phyloP scores from a whole-genome alignment of 2,888 invertebrate genomes.

The Drosophila neutralis region DNA sequence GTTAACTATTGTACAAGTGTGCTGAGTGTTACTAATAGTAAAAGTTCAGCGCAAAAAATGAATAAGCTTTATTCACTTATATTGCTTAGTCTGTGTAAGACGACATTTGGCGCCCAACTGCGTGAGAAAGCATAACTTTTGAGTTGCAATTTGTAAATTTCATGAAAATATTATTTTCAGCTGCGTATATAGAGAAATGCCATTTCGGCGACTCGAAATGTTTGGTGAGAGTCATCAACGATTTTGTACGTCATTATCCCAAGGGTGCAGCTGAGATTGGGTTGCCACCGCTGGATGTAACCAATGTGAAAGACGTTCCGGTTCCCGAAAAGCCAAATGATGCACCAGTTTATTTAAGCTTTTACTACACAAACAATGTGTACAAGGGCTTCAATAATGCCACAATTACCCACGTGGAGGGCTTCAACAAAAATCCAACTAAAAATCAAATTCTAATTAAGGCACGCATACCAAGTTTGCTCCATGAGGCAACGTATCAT shows the following conservation, averaged over 20 bases:
- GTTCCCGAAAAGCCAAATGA: conserved; percentile 6
- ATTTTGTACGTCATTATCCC: conserved; percentile 42
- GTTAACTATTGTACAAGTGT: not conserved
- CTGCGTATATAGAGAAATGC: conserved; percentile 56
- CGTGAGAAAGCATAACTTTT: conserved; percentile 21
- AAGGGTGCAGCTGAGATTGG: conserved; percentile 59
- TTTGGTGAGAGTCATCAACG: conserved; percentile 45
- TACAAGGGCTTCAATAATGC: conserved; percentile 55
- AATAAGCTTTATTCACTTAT: conserved; percentile 7
- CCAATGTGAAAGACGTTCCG: conserved; percentile 1
- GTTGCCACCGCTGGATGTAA: conserved; percentile 38
- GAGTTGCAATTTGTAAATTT: no score
- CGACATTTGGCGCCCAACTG: conserved; percentile 20
- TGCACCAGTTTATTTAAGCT: conserved; percentile 44
- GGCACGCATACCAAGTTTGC: conserved; percentile 47
- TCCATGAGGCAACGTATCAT: conserved; percentile 42
- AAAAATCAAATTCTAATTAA: conserved; percentile 48
- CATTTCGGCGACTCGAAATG: conserved; percentile 52
- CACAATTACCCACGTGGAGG: conserved; percentile 54
- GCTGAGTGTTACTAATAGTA: not conserved
- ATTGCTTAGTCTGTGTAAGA: conserved; percentile 1
- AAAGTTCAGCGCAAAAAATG: conserved; percentile 28
- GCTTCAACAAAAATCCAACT: conserved; percentile 60
- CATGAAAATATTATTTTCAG: conserved; percentile 22
- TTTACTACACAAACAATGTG: conserved; percentile 30